Evolutionary conservation across 2,113 vertebrate species (phyloP), one percentile per base, ranked within the genome.

Genomic region (Chlamydotis undulata): DNA sequence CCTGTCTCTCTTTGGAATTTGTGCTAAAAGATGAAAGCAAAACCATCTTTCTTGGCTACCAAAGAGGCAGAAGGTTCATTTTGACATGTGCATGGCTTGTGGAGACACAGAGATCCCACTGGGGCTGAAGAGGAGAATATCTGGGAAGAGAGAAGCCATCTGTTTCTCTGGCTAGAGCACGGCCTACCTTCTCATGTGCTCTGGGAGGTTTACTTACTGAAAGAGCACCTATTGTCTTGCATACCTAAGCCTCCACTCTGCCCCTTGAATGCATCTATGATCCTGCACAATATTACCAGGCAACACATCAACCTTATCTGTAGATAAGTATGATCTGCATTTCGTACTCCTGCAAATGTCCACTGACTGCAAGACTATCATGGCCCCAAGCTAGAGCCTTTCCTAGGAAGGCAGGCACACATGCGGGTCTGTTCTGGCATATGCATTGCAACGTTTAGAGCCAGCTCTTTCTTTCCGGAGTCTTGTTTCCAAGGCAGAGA

Each of bases 1-100:
- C 78, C 80, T 67, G 41, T 37, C 60, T 90, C 82, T 57, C 76
- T 94, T 79, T 63, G 83, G 89, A 96, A 91, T 91, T 96, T 61
- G 16, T 83, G 81, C 67, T 91, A 83, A 13, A 92, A 84, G 80
- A 92, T 95, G 60, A 95, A 97, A 95, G 92, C 53, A 64, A 69
- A 73, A 19, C 63, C 67, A 35, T 84, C 87, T 82, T 94, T 87
- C 85, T 61, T 76, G 84, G 81, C 57, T 93, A 71, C 61, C 78
- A 26, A 90, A 78, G 82, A 89, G 50, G 39, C 79, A 86, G 91
- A 89, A 91, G 80, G 89, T 84, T 95, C 43, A 18, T 87, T 95
- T 69, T 93, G 93, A 71, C 73, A 24, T 28, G 35, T 81, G 49
- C 19, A 0, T n/a, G 9, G 83, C 87, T 86, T 92, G 2, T 70